Conservation (phyloP, 2,113 vertebrate genomes). For the Heloderma charlesbogerti region DNA sequence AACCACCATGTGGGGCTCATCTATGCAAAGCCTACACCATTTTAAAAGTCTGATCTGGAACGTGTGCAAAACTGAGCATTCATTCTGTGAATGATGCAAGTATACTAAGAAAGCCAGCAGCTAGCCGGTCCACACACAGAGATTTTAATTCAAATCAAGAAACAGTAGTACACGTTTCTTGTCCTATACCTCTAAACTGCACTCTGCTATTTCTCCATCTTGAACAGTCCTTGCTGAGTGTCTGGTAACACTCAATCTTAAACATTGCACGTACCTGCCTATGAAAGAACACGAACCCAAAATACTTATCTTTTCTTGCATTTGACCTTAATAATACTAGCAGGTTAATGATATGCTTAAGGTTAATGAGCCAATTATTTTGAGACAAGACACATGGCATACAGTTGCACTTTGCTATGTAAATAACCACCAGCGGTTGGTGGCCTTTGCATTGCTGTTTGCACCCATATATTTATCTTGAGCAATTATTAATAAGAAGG, state of each 20-base stretch:
- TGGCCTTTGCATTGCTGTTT: constrained; percentile 38
- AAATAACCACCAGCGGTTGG: constrained; percentile 25
- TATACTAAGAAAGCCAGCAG: neutral
- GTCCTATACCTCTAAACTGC: neutral
- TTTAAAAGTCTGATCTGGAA: neutral
- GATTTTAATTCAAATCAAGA: neutral
- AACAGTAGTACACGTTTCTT: neutral
- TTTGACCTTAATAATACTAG: constrained; percentile 56
- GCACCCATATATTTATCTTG: constrained; percentile 45
- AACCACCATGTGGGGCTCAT: neutral
- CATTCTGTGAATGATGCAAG: neutral
- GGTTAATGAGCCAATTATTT: constrained; percentile 60
- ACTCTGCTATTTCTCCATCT: neutral
- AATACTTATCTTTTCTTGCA: constrained; percentile 32
- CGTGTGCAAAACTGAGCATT: neutral
- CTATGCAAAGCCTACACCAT: no score
- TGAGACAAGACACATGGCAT: constrained; percentile 50
- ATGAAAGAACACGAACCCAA: constrained; percentile 25
- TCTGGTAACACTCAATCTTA: neutral
- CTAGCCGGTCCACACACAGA: no score
- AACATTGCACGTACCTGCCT: fast-evolving
- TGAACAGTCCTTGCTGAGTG: constrained; percentile 4
- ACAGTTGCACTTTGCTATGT: constrained; percentile 35
- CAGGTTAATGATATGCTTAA: constrained; percentile 57
- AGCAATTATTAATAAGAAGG: constrained; percentile 41